Conservation (phyloP, 2,113 vertebrate genomes). For the Stomatorhinus ivindoensis region DNA sequence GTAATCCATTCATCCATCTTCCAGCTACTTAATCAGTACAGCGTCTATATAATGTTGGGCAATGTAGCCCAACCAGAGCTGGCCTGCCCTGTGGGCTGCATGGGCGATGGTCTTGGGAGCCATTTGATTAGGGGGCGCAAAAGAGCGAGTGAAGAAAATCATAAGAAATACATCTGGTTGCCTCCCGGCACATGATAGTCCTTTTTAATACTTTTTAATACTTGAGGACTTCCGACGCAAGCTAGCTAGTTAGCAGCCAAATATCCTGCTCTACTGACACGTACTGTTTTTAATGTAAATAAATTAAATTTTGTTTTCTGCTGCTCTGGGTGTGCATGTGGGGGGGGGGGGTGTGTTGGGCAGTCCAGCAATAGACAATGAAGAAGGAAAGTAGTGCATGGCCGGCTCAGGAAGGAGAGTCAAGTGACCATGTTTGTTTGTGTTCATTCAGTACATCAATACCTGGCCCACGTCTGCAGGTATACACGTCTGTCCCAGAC, state of each 20-base stretch:
- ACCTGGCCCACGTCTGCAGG: not conserved
- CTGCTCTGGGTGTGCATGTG: not conserved
- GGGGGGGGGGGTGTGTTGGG: not conserved
- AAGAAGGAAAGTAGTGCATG: not conserved
- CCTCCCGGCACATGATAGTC: not conserved
- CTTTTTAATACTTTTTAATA: not conserved
- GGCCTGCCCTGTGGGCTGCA: not conserved
- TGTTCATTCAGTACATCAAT: not conserved
- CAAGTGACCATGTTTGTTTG: not conserved
- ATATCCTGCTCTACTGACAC: not conserved
- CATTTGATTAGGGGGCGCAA: not conserved
- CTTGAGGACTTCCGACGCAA: not conserved
- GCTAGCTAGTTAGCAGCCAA: not conserved
- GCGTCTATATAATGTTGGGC: not conserved
- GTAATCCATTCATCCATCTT: not conserved
- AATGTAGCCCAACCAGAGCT: not conserved
- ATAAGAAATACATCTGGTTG: not conserved
- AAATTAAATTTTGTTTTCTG: not conserved
- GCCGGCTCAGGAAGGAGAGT: not conserved
- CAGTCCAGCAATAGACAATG: not conserved
- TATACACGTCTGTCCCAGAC: not conserved
- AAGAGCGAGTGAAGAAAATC: not conserved
- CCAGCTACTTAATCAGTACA: not conserved
- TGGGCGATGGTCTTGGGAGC: not conserved
- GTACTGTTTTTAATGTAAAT: not conserved